Evolutionary conservation across 2,113 vertebrate species (phyloP).

Genomic region (Piaya cayana): DNA sequence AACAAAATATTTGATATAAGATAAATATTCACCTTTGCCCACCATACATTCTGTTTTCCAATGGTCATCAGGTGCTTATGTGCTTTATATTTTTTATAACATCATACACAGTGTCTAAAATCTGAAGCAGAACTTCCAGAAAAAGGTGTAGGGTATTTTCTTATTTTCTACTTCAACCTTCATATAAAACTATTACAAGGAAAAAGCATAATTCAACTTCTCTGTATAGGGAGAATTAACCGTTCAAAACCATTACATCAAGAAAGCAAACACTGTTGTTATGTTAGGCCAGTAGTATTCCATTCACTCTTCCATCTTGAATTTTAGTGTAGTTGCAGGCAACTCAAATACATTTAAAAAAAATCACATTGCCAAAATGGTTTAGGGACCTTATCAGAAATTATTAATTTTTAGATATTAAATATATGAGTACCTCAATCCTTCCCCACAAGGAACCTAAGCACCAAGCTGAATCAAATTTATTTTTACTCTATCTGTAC

Average conservation of each 20-base stretch:
- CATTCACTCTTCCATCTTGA: not conserved
- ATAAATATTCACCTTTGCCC: not conserved
- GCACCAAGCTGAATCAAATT: not conserved
- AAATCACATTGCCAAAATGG: not conserved
- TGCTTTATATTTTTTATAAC: not conserved
- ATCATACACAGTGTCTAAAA: not conserved
- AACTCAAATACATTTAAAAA: not conserved
- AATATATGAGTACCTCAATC: not conserved
- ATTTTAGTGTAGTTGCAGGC: not conserved
- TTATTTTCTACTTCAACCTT: not conserved
- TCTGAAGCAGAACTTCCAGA: not conserved
- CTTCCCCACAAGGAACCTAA: not conserved
- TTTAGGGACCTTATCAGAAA: not conserved
- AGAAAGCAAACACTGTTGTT: not conserved
- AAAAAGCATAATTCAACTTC: not conserved
- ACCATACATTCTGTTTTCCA: not conserved
- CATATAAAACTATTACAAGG: not conserved
- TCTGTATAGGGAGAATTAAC: not conserved
- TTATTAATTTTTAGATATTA: not conserved
- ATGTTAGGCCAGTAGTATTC: not conserved
- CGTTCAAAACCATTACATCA: not conserved
- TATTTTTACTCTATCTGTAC: not conserved
- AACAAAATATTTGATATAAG: not conserved
- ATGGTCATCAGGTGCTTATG: not conserved
- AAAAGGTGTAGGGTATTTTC: not conserved